Evolutionary conservation across 2,797 vertebrate genomes (phyloP).

Genomic region (Odontamblyopus rebecca): DNA sequence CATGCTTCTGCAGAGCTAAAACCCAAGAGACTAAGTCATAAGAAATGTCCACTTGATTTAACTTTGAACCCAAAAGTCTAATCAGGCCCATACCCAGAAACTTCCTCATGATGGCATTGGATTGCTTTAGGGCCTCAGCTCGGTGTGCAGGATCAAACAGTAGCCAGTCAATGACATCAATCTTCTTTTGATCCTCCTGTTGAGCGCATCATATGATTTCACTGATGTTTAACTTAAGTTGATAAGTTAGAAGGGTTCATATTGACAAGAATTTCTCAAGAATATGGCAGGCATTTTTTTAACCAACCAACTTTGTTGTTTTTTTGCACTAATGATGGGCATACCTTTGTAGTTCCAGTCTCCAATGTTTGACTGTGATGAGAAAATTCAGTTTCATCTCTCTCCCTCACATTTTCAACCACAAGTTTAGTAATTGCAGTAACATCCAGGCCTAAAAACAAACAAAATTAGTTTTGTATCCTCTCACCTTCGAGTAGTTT

Average conservation of each 20-base stretch:
- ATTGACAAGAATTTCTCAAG: no score
- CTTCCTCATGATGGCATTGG: constrained; percentile 97
- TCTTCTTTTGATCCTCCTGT: constrained; percentile 91
- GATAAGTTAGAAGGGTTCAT: no score
- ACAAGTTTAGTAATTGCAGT: constrained; percentile 91
- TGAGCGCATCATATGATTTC: constrained; percentile 14
- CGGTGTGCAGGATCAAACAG: constrained; percentile 92
- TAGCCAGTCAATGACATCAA: constrained; percentile 95
- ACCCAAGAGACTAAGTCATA: not conserved
- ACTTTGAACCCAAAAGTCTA: not conserved
- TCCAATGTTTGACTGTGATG: constrained; percentile 86
- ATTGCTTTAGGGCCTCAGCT: constrained; percentile 93
- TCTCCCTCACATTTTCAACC: constrained; percentile 91
- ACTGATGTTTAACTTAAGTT: no score
- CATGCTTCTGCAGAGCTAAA: constrained; percentile 91
- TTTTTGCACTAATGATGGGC: not conserved
- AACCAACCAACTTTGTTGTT: no score
- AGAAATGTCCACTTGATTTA: not conserved
- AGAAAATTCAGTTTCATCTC: constrained; percentile 84
- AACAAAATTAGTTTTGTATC: not conserved
- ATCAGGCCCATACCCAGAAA: constrained; percentile 81
- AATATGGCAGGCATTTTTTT: no score
- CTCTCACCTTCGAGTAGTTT: no score
- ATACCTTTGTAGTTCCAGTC: constrained; percentile 85
- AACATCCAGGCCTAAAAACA: constrained; percentile 86